Evolutionary conservation across 2,113 vertebrate species (phyloP).

Genomic region (Enhydra lutris): DNA sequence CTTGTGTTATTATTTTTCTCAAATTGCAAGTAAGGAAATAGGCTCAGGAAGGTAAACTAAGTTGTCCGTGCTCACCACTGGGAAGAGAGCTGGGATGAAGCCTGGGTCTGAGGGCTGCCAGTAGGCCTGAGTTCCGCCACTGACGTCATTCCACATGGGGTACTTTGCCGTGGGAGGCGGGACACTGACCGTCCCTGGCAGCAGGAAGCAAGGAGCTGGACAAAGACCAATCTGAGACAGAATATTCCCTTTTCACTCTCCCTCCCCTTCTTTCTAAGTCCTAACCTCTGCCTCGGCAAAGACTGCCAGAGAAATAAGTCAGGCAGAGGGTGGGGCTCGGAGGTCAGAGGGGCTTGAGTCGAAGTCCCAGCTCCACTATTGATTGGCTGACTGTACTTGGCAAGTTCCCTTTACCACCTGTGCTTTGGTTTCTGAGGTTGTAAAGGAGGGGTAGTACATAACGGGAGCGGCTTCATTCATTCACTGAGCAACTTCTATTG

Average conservation of each 20-base stretch:
- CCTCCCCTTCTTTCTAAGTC: not conserved
- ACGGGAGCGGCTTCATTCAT: not conserved
- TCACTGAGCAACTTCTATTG: not conserved
- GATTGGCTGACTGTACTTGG: not conserved
- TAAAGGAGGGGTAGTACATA: not conserved
- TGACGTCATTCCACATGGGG: fast-evolving
- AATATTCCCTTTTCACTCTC: not conserved
- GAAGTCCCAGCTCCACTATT: not conserved
- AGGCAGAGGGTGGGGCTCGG: not conserved
- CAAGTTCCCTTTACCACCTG: no score
- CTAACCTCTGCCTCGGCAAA: not conserved
- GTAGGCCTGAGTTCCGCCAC: fast-evolving
- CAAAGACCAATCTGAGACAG: not conserved
- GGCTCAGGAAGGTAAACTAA: not conserved
- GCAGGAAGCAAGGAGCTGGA: not conserved
- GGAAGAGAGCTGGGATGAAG: not conserved
- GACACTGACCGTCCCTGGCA: not conserved
- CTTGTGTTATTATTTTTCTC: not conserved
- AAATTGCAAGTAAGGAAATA: not conserved
- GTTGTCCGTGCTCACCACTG: not conserved
- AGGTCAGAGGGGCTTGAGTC: fast-evolving
- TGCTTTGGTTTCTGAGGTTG: not conserved
- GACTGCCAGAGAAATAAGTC: not conserved
- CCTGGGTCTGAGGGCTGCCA: not conserved
- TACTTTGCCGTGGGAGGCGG: fast-evolving